Evolutionary conservation across 1,140 invertebrate species (phyloP).

Genomic region (Drosophila ironensis): DNA sequence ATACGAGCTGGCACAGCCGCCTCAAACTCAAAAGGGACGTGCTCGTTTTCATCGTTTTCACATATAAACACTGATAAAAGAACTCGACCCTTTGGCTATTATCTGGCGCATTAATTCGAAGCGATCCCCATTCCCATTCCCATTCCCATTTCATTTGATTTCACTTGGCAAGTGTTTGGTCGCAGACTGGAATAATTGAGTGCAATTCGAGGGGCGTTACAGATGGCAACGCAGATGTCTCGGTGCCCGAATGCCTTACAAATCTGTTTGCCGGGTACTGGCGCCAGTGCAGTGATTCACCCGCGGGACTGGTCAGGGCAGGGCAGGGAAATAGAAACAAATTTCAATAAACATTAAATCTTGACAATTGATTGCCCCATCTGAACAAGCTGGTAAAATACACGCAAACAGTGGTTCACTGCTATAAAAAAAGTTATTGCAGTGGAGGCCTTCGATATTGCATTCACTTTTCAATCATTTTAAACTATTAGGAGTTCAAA

Average conservation of each 20-base stretch:
- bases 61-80: constrained; percentile 21
- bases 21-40: constrained; percentile 1
- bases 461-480: too few species aligned
- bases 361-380: constrained; percentile 29
- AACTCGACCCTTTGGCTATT: neutral
- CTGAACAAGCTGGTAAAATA: too few species aligned
- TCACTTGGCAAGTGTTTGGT: constrained; percentile 10
- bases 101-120: constrained; percentile 1
- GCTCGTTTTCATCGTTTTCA: too few species aligned
- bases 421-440: neutral
- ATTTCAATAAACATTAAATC: constrained; percentile 27
- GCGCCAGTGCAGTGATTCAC: constrained; percentile 25
- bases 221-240: constrained; percentile 29
- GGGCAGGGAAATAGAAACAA: neutral
- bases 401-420: neutral
- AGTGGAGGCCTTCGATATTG: too few species aligned
- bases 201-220: constrained; percentile 35
- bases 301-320: neutral
- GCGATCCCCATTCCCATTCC: constrained; percentile 2
- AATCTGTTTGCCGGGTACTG: neutral
- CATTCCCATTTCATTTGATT: too few species aligned
- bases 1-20: too few species aligned
- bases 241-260: neutral
- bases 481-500: too few species aligned
- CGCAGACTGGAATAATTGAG: constrained; percentile 10